These are phyloP conservation scores for Avahi laniger DNA, from an alignment of 2,797 vertebrate genomes.

Conservation along the genomic window DNA sequence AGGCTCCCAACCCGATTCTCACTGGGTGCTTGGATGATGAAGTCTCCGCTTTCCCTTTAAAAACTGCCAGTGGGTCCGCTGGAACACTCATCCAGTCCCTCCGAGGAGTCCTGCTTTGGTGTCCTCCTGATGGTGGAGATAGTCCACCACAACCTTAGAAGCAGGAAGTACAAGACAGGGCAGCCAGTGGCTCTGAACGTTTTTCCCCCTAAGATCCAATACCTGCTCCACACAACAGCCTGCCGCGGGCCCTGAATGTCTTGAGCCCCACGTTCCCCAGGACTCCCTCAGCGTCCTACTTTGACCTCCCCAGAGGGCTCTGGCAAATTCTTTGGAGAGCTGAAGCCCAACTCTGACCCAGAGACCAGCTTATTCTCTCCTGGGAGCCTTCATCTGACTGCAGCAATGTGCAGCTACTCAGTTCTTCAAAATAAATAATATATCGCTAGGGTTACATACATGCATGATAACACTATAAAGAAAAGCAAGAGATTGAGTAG, in stretches of 20 bases:
- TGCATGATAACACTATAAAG: neutral
- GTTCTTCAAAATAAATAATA: neutral
- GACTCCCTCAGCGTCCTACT: neutral
- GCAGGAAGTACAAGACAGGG: neutral
- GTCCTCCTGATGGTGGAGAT: neutral
- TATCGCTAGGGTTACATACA: neutral
- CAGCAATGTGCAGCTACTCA: rapidly evolving
- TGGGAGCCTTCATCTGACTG: neutral
- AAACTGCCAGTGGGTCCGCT: neutral
- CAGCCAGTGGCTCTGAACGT: neutral
- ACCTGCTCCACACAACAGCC: neutral
- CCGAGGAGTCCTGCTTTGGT: neutral
- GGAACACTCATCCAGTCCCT: too few relatives aligned
- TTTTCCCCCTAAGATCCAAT: neutral
- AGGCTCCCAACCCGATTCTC: neutral
- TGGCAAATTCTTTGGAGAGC: neutral
- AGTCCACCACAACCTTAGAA: neutral
- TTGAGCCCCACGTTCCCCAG: too few relatives aligned
- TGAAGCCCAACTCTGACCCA: neutral
- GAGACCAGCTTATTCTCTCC: neutral
- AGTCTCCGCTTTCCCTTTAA: neutral
- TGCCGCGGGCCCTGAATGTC: neutral
- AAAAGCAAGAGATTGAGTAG: neutral
- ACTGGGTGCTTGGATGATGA: neutral
- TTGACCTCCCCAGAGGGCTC: neutral